Base-by-base conservation (phyloP, 2,113 vertebrate species). In the Psephotus haematonotus region DNA sequence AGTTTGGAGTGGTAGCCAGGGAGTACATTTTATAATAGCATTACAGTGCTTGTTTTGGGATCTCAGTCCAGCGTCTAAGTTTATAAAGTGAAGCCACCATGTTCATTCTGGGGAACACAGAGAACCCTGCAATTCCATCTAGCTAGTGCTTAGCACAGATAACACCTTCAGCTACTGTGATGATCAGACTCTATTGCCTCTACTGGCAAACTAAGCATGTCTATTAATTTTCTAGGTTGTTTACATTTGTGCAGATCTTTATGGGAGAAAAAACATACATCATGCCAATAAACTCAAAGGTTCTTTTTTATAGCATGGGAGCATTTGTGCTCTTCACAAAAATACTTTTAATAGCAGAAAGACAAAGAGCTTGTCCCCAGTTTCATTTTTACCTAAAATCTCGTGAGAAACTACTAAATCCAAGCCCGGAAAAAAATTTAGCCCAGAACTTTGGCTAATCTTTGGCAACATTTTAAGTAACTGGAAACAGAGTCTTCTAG, bases 381-480 rank as follows among this genome's bases (percentile, higher is more conserved):
- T 24, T 55, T 75, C 60, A 35, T 83, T 94, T 46, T 86, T 67
- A 88, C 50, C n/a, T 88, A 63, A 86, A 81, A 91, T 84, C 37
- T 75, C 46, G 60, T 39, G 41, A 86, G 75, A 92, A 79, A 28
- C 19, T 50, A 71, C 3, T 64, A 91, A 91, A 90, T 88, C 50
- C 27, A 22, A 88, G 11, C 13, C 53, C 74, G 41, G 29, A 60
- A 47, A 29, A 92, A 87, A 74, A 80, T 59, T 4, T 39, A 67
- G 19, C 29, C 68, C 37, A 50, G 57, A 95, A 75, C 35, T 86
- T 81, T 60, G 64, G 68, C 83, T 94, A 75, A 84, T 94, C 83
- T 93, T 84, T 64, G 69, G 92, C 63, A 82, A 64, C 14, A 81
- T 91, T 94, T 97, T 86, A 83, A 90, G 68, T 70, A 75, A 77